Conservation (phyloP, 1,140 invertebrate genomes). For the Periplaneta americana region DNA sequence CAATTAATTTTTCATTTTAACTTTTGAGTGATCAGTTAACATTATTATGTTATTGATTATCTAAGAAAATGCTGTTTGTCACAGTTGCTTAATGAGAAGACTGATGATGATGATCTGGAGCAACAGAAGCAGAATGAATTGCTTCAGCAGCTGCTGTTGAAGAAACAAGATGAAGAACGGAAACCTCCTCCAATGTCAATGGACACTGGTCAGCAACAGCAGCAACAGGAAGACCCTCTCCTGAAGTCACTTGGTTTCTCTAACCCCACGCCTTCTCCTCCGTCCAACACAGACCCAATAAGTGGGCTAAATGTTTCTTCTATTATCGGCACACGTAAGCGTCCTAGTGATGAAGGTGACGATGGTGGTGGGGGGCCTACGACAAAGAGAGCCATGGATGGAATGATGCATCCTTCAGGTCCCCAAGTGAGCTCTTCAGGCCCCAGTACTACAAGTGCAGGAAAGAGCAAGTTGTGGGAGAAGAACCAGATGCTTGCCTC, state of each 20-base stretch:
- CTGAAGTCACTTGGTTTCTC: constrained; percentile 53
- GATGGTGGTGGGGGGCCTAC: constrained; percentile 40
- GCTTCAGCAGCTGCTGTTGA: constrained; percentile 72
- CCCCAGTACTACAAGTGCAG: constrained; percentile 20
- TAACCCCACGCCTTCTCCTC: constrained; percentile 27
- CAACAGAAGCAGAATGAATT: constrained; percentile 63
- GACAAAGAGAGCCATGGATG: constrained; percentile 44
- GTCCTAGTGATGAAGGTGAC: constrained; percentile 60
- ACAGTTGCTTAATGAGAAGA: constrained; percentile 79
- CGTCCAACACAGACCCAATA: constrained; percentile 1
- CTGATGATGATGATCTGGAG: constrained; percentile 70
- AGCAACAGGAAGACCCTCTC: constrained; percentile 41
- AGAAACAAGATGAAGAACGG: constrained; percentile 35
- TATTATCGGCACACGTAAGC: constrained; percentile 51
- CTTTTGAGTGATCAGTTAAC: too few species aligned
- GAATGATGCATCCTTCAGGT: constrained; percentile 29
- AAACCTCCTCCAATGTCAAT: constrained; percentile 2
- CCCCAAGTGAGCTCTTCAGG: constrained; percentile 30
- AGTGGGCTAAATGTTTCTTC: constrained; percentile 26
- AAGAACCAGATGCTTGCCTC: constrained; percentile 84
- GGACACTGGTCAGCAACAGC: constrained; percentile 13
- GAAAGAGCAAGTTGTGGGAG: constrained; percentile 65
- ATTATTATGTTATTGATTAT: too few species aligned
- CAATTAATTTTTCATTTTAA: too few species aligned
- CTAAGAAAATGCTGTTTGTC: too few species aligned